These are phyloP conservation scores for Lacanobia oleracea DNA, from an alignment of 2,888 invertebrate genomes.

Conservation along the genomic window DNA sequence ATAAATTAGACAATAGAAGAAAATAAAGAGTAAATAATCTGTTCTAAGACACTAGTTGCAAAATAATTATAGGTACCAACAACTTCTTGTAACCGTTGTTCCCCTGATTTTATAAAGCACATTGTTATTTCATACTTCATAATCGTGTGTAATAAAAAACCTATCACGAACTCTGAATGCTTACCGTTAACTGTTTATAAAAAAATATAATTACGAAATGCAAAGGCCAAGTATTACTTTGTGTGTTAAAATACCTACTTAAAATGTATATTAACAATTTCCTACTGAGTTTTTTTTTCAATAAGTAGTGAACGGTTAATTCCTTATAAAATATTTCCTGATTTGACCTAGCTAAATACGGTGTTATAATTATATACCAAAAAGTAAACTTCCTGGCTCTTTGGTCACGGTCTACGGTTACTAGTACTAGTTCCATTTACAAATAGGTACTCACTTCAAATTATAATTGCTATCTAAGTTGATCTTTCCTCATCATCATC, in stretches of 20 bases:
- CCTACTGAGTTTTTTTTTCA: constrained; percentile 38
- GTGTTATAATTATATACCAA: not conserved
- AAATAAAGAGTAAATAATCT: too few species aligned
- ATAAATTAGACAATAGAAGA: too few species aligned
- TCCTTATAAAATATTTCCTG: constrained; percentile 37
- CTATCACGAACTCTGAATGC: constrained; percentile 26
- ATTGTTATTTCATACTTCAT: constrained; percentile 13
- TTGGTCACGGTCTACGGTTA: not conserved
- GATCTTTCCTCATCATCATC: not conserved
- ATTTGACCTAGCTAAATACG: constrained; percentile 19
- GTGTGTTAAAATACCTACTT: constrained; percentile 12
- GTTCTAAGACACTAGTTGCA: not conserved
- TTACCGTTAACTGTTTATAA: constrained; percentile 19
- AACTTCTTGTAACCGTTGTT: constrained; percentile 1
- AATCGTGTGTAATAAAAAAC: constrained; percentile 35
- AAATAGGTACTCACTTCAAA: not conserved
- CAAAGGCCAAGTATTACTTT: constrained; percentile 44
- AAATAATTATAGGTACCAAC: not conserved
- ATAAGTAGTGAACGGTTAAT: constrained; percentile 23
- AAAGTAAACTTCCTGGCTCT: constrained; percentile 19
- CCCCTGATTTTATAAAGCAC: not conserved
- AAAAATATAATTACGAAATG: constrained; percentile 51
- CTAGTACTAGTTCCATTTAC: not conserved
- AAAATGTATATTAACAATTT: constrained; percentile 41
- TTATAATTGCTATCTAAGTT: not conserved